phyloP scores from a whole-genome alignment of 2,888 invertebrate species.

The Dione juno region DNA sequence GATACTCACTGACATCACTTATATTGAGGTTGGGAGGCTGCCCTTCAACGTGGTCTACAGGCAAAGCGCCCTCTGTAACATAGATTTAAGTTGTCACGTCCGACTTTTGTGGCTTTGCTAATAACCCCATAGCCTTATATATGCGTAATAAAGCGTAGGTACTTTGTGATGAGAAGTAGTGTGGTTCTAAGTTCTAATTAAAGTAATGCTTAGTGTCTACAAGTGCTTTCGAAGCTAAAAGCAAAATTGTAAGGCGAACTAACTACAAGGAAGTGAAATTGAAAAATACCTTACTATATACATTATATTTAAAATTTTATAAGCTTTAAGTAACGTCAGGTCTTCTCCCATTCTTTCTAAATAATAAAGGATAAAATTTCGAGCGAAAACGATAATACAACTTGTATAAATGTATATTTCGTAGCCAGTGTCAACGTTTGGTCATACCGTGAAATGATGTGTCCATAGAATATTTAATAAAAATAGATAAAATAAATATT shows the following conservation, averaged over 20 bases:
- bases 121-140: slow-evolving; percentile 3
- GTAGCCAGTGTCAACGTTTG: too few species aligned
- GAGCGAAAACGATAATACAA: too few species aligned
- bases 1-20: slow-evolving; percentile 91
- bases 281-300: background rate
- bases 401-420: too few species aligned
- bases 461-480: too few species aligned
- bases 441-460: too few species aligned
- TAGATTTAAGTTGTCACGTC: slow-evolving; percentile 42
- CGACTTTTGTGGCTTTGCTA: background rate
- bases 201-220: background rate
- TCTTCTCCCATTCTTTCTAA: too few species aligned
- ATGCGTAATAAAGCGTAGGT: background rate
- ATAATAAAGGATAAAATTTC: too few species aligned
- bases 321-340: too few species aligned
- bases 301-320: background rate
- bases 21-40: slow-evolving; percentile 84
- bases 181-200: background rate
- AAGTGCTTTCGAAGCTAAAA: slow-evolving; percentile 6
- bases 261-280: background rate
- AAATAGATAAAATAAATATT: too few species aligned
- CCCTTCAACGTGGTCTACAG: slow-evolving; percentile 70
- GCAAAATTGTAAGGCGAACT: background rate
- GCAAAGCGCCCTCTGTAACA: slow-evolving; percentile 51
- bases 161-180: background rate